Percentiles rank a stretch among this genome's conserved stretches.
Evolutionary conservation across 2,113 vertebrate species (phyloP).

Genomic region (Accipiter cooperii): DNA sequence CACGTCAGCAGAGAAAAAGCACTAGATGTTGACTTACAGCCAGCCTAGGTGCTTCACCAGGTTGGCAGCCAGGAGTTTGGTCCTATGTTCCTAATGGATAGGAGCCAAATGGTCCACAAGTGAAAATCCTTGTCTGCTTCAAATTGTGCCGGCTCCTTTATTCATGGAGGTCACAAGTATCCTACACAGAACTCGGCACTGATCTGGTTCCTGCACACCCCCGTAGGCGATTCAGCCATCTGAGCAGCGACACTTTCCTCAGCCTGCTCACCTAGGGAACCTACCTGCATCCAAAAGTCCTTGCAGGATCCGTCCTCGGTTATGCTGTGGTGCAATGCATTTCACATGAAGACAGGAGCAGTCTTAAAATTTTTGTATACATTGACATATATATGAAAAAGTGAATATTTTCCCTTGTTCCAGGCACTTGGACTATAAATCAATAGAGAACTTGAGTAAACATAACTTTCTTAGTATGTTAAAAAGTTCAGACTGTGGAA

Average conservation of each 20-base stretch:
- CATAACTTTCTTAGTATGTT: background rate
- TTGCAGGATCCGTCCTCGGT: background rate
- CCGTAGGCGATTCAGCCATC: background rate
- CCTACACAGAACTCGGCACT: background rate
- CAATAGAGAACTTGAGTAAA: background rate
- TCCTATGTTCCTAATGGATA: accelerated
- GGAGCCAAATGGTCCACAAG: background rate
- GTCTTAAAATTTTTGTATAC: background rate
- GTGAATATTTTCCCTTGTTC: background rate
- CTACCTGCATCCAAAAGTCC: background rate
- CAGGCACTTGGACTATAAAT: background rate
- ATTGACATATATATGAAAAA: background rate
- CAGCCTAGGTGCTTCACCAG: background rate
- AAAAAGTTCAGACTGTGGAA: slow-evolving; percentile 12
- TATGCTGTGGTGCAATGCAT: background rate
- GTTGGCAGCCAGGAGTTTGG: background rate
- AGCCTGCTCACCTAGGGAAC: background rate
- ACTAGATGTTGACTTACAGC: background rate
- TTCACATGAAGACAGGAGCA: background rate
- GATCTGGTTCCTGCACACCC: background rate
- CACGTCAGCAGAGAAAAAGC: background rate
- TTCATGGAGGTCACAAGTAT: background rate
- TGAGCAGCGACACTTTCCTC: background rate
- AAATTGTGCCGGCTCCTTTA: background rate
- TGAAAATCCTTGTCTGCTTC: background rate